Base-by-base conservation (phyloP, 1,140 invertebrate species). In the Lordiphosa stackelbergi region DNA sequence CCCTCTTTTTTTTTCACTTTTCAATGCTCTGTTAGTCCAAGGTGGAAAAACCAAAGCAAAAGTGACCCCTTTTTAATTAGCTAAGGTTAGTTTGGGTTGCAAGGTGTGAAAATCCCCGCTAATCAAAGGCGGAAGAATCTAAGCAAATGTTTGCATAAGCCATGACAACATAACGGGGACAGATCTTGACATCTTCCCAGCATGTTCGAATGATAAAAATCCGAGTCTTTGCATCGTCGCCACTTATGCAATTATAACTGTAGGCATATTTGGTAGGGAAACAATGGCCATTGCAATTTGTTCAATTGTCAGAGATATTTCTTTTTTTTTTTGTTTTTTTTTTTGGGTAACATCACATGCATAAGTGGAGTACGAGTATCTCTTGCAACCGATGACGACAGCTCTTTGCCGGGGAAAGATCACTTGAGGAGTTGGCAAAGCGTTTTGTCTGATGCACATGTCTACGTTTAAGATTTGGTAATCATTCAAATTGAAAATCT, bases 221-320 rank as follows among this genome's bases (percentile, higher is more conserved):
- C 61, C 64, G 41, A 61, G 62, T 69, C 65, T 58, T n/a, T n/a
- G n/a, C n/a, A n/a, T n/a, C n/a, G n/a, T n/a, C n/a, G n/a, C 24
- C 66, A 69, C 66, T 69, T 69, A 69, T 69, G 61, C 66, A 69
- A 69, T 69, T 69, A 69, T 69, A 69, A 69, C 66, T 65, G 66
- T 59, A 69, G 66, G 66, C 66, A 69, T 69, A 69, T 69, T 52
- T 65, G 49, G 64, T 65, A 46, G 41, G 48, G n/a, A 68, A 56
- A 69, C 66, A 69, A 69, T 69, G 37, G 66, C 62, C 65, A 60
- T 69, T 51, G 66, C 66, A 65, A 69, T 69, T 69, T 69, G 61
- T 69, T 69, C 61, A 65, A 69, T 69, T 69, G 66, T 65, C 61
- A 54, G 45, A 38, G 61, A 65, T 37, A 16, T 51, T 12, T 49